Percentiles rank a stretch among this genome's conserved stretches.
phyloP scores from a whole-genome alignment of 2,797 vertebrate genomes.

The Danio kyathit region DNA sequence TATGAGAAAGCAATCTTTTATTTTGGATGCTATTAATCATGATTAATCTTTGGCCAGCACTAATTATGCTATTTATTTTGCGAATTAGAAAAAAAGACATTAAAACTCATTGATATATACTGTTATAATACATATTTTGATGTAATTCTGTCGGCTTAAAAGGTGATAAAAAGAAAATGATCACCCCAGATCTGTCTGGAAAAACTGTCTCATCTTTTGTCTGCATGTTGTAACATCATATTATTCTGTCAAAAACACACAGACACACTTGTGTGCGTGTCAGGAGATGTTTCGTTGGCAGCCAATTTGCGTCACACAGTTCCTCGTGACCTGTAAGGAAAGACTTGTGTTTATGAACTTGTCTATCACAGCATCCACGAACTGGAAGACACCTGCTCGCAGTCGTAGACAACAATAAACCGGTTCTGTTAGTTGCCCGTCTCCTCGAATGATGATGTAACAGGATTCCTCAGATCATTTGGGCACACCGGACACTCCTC shows the following conservation, averaged over 20 bases:
- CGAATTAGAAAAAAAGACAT: not conserved
- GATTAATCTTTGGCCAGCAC: too few species aligned
- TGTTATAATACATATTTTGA: not conserved
- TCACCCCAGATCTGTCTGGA: conserved; percentile 18
- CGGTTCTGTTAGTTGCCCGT: conserved; percentile 62
- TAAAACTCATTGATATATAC: not conserved
- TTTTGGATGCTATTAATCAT: too few species aligned
- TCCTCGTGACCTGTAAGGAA: conserved; percentile 36
- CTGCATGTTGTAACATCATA: conserved; percentile 13
- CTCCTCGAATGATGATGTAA: conserved; percentile 53
- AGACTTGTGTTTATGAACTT: conserved; percentile 48
- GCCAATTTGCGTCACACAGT: conserved; percentile 47
- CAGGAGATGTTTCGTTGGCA: conserved; percentile 38
- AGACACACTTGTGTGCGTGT: conserved; percentile 21
- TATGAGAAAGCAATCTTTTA: too few species aligned
- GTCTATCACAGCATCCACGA: conserved; percentile 22
- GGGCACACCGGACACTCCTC: not conserved
- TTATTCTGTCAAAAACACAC: conserved; percentile 19
- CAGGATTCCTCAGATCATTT: conserved; percentile 39
- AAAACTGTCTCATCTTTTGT: conserved; percentile 20
- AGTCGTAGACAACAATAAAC: conserved; percentile 55
- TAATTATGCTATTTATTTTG: too few species aligned
- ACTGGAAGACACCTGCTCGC: conserved; percentile 24
- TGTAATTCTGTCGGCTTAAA: not conserved
- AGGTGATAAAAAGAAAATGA: not conserved